Evolutionary conservation across 2,113 vertebrate genomes (phyloP).

Genomic region (Clarias gariepinus): DNA sequence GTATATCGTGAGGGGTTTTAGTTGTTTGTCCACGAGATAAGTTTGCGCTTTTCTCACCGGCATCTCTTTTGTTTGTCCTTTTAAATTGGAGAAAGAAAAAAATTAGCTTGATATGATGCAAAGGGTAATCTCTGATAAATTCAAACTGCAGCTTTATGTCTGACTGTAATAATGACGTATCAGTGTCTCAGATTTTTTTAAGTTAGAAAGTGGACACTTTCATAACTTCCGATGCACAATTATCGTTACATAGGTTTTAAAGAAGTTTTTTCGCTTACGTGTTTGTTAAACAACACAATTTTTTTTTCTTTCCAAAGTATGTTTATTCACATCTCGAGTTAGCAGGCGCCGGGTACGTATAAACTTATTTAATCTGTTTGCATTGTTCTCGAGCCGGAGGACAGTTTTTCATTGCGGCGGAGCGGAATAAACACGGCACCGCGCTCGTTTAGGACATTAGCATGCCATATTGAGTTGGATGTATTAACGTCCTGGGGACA

Average conservation of each 20-base stretch:
- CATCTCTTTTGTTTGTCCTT: not conserved
- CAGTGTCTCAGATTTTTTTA: not conserved
- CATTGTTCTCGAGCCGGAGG: slow-evolving; percentile 34
- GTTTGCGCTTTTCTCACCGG: not conserved
- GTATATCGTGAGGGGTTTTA: not conserved
- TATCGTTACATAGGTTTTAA: not conserved
- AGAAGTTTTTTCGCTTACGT: not conserved
- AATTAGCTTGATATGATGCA: no score
- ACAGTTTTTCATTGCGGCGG: slow-evolving; percentile 26
- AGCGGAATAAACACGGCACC: slow-evolving; percentile 16
- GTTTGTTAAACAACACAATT: not conserved
- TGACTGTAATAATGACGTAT: not conserved
- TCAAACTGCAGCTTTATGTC: not conserved
- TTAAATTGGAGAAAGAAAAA: no score
- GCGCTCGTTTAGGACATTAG: slow-evolving; percentile 47
- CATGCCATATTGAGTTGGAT: slow-evolving; percentile 46
- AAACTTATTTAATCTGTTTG: slow-evolving; percentile 42
- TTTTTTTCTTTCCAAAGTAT: not conserved
- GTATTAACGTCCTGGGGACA: slow-evolving; percentile 50
- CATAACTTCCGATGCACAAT: not conserved
- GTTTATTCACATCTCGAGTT: slow-evolving; percentile 12
- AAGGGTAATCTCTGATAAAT: no score
- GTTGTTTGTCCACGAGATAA: not conserved
- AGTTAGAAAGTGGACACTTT: not conserved
- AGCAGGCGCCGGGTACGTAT: not conserved